Evolutionary conservation across 2,888 invertebrate genomes (phyloP).

Genomic region (Cephus rjabovi): DNA sequence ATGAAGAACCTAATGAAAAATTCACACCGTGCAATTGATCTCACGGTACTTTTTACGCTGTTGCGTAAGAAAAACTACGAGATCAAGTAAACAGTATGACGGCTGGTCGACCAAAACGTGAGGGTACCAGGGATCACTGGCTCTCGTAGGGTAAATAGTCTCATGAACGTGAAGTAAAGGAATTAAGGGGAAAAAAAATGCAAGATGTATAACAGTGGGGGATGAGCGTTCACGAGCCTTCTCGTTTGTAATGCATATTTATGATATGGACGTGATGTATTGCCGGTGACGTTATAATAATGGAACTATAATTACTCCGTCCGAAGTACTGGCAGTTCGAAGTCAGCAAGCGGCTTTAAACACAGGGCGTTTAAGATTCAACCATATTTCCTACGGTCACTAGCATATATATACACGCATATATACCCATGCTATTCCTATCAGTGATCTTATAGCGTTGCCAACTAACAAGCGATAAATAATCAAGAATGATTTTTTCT

Average conservation of each 20-base stretch:
- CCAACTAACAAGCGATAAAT: background rate
- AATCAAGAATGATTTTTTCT: background rate
- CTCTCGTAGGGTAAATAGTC: background rate
- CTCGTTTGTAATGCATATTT: constrained; percentile 48
- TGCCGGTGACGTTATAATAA: constrained; percentile 60
- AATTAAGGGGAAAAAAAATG: constrained; percentile 8
- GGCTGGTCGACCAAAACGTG: background rate
- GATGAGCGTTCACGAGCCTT: constrained; percentile 38
- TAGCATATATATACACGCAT: background rate
- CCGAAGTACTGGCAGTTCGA: constrained; percentile 13
- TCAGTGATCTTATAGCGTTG: background rate
- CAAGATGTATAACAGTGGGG: background rate
- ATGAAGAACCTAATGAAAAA: background rate
- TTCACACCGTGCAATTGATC: background rate
- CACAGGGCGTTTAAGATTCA: constrained; percentile 32
- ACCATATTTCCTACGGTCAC: constrained; percentile 20
- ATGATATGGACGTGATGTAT: constrained; percentile 53
- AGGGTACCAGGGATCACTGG: background rate
- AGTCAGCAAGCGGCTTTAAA: constrained; percentile 25
- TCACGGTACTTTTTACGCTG: background rate
- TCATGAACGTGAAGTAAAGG: background rate
- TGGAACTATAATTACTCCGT: constrained; percentile 56
- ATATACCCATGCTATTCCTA: background rate
- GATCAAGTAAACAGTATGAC: background rate
- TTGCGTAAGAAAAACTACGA: background rate